Conservation (phyloP, 2,888 invertebrate species). For the Microchrysa polita region DNA sequence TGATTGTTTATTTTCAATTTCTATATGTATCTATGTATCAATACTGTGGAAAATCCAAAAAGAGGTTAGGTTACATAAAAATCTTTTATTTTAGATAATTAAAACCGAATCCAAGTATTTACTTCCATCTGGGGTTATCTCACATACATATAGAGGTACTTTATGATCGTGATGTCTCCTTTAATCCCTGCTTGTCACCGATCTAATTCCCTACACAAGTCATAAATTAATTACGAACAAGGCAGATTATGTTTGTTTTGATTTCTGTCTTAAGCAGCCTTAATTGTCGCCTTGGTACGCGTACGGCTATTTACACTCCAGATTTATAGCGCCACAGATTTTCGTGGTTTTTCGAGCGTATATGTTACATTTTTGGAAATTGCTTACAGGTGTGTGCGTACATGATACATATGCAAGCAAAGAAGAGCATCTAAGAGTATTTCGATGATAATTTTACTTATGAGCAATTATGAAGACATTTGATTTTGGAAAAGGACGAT, state of each 20-base stretch:
- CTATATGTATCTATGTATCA: too few species aligned
- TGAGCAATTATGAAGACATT: slow-evolving; percentile 32
- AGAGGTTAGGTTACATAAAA: too few species aligned
- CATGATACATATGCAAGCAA: too few species aligned
- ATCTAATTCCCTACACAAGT: slow-evolving; percentile 33
- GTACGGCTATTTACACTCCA: background rate
- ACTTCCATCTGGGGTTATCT: too few species aligned
- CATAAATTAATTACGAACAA: slow-evolving; percentile 48
- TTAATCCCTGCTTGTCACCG: slow-evolving; percentile 39
- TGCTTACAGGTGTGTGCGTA: slow-evolving; percentile 16
- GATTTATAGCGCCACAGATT: slow-evolving; percentile 33
- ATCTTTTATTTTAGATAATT: too few species aligned
- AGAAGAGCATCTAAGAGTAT: background rate
- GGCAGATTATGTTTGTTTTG: slow-evolving; percentile 44
- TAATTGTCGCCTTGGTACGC: slow-evolving; percentile 20
- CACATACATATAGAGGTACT: background rate
- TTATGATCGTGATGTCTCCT: slow-evolving; percentile 10
- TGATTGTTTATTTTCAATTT: too few species aligned
- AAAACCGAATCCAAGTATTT: too few species aligned
- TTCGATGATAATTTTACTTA: slow-evolving; percentile 33
- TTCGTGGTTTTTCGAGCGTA: slow-evolving; percentile 3
- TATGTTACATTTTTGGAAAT: background rate
- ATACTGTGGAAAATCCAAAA: too few species aligned
- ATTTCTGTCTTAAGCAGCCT: slow-evolving; percentile 40
- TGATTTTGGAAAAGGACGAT: background rate